These are phyloP conservation scores for Melanotaenia maccullochi DNA, from an alignment of 2,797 vertebrate species.

Conservation along the genomic window DNA sequence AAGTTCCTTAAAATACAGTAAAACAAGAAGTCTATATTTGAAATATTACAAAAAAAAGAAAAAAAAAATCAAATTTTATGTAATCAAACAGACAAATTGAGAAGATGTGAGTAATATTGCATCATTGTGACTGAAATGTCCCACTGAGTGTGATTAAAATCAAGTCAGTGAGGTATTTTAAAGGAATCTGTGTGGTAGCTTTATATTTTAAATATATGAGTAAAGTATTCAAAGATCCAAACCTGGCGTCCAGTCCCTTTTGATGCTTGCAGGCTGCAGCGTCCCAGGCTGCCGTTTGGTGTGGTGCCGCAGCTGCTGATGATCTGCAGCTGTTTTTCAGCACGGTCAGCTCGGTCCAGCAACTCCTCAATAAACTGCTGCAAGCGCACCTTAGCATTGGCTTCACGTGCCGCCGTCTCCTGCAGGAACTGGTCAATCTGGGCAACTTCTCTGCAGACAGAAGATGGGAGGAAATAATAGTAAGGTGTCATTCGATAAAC, in stretches of 20 bases:
- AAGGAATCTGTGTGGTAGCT: no score
- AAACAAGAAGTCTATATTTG: background rate
- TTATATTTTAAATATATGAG: no score
- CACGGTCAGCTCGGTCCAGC: conserved; percentile 94
- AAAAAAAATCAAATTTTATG: background rate
- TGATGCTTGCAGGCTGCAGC: conserved; percentile 87
- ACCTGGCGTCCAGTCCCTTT: conserved; percentile 87
- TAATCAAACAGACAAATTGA: background rate
- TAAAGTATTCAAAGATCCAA: conserved; percentile 16
- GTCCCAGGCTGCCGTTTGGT: conserved; percentile 93
- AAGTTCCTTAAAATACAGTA: conserved; percentile 22
- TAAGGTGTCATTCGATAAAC: conserved; percentile 13
- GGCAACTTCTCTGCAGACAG: conserved; percentile 89
- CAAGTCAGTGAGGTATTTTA: background rate
- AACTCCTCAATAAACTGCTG: conserved; percentile 99
- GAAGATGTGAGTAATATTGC: background rate
- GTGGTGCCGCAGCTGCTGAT: conserved; percentile 98
- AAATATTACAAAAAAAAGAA: background rate
- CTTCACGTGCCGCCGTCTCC: conserved; percentile 95
- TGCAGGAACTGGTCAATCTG: conserved; percentile 99
- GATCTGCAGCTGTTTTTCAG: conserved; percentile 97
- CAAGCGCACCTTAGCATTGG: conserved; percentile 95
- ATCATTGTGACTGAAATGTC: conserved; percentile 5
- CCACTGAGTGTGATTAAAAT: background rate
- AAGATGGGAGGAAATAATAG: background rate